Evolutionary conservation across 1,140 invertebrate species (phyloP), one percentile per base, ranked within the genome.

Genomic region (Streblospio benedicti): DNA sequence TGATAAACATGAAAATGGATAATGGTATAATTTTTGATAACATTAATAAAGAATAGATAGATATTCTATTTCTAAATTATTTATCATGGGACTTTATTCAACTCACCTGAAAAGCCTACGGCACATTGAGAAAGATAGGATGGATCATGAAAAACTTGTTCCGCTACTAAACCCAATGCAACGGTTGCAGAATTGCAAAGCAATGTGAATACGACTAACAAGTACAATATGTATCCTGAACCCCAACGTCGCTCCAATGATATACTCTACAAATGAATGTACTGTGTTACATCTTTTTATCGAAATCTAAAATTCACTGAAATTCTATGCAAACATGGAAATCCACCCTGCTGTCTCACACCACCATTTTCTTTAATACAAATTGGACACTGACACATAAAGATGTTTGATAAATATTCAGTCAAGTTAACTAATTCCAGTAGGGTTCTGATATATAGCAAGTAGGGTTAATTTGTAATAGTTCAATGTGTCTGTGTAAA

Each of bases 81-180:
- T 4, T 43, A 12, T 25, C 28, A 5, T 28, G 28, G 1, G 0
- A 28, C 32, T 6, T 16, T 18, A 38, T 32, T 20, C 4, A 35
- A 56, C 60, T 71, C 67, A 81, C 82, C 81, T 65, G 85, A 87
- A 66, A 87, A 87, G 18, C 86, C 86, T 55, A 87, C 83, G 6
- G 85, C 85, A 75, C 86, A 87, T 9, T 79, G 69, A 9, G 78
- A 79, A 33, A 80, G 76, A 65, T 79, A 80, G 27, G 61, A 67
- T 9, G 65, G 50, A 59, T 74, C 69, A 27, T 70, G 63, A 12
- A 71, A 56, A 1, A 72, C 16, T 45, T 72, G 56, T 4, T 69
- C 56, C 1, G 70, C 69, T 25, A 76, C 50, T 14, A 59, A 38
- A 35, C 73, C 71, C 3, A 86, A 59, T 12, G 57, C 71, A 30